A percentile compares a stretch with the other conserved stretches of the same genome.
These are phyloP conservation scores for Poliocrania exsul DNA, from an alignment of 2,797 vertebrate genomes.

Conservation along the genomic window DNA sequence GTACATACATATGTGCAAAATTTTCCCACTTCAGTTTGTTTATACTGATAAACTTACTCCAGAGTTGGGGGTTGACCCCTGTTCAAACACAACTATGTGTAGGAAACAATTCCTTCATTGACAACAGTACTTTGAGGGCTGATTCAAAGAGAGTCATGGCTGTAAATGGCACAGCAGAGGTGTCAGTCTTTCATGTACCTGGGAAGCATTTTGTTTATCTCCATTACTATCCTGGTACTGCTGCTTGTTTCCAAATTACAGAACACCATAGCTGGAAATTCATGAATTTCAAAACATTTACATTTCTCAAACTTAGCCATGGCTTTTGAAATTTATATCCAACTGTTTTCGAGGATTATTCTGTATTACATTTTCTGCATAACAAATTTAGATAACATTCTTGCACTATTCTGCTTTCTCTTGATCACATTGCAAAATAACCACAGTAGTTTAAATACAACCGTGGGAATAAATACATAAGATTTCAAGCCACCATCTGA, in stretches of 20 bases:
- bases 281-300: constrained; percentile 46
- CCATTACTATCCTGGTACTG: not conserved
- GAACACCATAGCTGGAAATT: constrained; percentile 2
- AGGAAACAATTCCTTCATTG: not conserved
- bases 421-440: constrained; percentile 48
- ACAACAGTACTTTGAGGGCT: not conserved
- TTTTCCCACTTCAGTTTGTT: not conserved
- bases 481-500: constrained; percentile 46
- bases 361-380: constrained; percentile 28
- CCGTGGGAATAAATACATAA: constrained; percentile 41
- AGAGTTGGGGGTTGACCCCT: not conserved
- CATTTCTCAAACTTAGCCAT: not conserved
- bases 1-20: no score
- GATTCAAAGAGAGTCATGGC: not conserved
- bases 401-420: constrained; percentile 38
- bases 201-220: not conserved
- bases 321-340: constrained; percentile 51
- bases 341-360: constrained; percentile 55
- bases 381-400: constrained; percentile 31
- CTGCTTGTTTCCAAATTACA: constrained; percentile 17
- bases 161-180: not conserved
- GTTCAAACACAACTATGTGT: not conserved
- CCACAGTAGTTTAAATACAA: constrained; percentile 30
- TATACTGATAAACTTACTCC: not conserved
- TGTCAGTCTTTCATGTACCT: not conserved